Conservation (phyloP, 2,113 vertebrate species). For the Brachyistius frenatus region DNA sequence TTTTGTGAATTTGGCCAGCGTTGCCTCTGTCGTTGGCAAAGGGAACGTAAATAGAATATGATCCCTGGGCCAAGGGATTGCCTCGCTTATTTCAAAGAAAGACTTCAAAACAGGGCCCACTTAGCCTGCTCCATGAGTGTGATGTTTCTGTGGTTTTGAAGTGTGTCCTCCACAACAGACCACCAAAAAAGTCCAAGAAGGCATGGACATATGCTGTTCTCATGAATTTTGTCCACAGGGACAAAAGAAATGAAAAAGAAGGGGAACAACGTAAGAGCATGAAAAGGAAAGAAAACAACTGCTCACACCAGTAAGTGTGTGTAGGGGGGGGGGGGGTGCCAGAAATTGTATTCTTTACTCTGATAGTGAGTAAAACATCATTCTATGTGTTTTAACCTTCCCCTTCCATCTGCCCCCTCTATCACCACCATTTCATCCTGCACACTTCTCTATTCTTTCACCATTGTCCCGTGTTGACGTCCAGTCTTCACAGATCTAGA, state of each 20-base stretch:
- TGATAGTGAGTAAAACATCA: slow-evolving; percentile 49
- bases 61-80: slow-evolving; percentile 88
- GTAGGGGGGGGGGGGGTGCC: slow-evolving; percentile 36
- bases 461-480: slow-evolving; percentile 79
- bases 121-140: slow-evolving; percentile 79
- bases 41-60: slow-evolving; percentile 89
- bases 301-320: not conserved
- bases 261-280: slow-evolving; percentile 19
- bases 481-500: slow-evolving; percentile 85
- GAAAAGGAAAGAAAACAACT: not conserved
- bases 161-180: slow-evolving; percentile 78
- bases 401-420: slow-evolving; percentile 41
- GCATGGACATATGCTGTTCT: slow-evolving; percentile 57
- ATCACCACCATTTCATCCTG: slow-evolving; percentile 63
- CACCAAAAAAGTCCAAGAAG: slow-evolving; percentile 79
- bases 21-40: slow-evolving; percentile 87
- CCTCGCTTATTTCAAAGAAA: slow-evolving; percentile 88
- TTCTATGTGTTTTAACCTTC: slow-evolving; percentile 44
- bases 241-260: slow-evolving; percentile 55
- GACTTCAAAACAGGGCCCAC: slow-evolving; percentile 84
- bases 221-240: slow-evolving; percentile 61
- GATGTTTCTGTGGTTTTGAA: slow-evolving; percentile 80
- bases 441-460: slow-evolving; percentile 63
- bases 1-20: slow-evolving; percentile 90
- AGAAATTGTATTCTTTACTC: slow-evolving; percentile 35